Percentiles rank a stretch among this genome's conserved stretches.
phyloP scores from a whole-genome alignment of 2,797 vertebrate genomes.

The Linurgus olivaceus region DNA sequence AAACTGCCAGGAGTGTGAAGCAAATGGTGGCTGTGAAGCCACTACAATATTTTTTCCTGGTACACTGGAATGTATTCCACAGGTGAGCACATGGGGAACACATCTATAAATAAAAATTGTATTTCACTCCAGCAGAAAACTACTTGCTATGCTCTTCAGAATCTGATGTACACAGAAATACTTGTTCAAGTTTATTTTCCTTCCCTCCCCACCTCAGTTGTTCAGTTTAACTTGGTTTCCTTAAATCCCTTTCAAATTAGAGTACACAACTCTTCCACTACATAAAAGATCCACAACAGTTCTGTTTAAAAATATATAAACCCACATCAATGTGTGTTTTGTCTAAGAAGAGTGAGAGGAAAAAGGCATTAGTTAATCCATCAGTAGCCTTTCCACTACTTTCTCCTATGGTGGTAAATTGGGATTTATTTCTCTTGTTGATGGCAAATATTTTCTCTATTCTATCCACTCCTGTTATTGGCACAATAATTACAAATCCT shows the following conservation, averaged over 20 bases:
- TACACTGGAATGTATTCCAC: neutral
- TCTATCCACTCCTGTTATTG: neutral
- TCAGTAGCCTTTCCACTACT: neutral
- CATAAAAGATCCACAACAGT: neutral
- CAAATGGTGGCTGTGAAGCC: constrained; percentile 31
- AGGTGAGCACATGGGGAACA: neutral
- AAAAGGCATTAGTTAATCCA: neutral
- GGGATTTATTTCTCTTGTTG: constrained; percentile 15
- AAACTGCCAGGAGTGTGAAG: neutral
- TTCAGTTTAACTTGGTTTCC: neutral
- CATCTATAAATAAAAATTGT: neutral
- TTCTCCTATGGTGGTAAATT: neutral
- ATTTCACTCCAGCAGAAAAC: neutral
- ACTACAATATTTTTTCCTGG: neutral
- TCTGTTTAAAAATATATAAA: constrained; percentile 5
- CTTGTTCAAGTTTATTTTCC: neutral
- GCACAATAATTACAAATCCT: constrained; percentile 16
- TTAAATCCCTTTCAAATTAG: neutral
- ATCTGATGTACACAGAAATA: neutral
- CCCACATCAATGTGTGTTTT: neutral
- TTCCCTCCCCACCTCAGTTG: neutral
- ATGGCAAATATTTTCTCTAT: neutral
- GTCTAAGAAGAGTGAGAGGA: neutral
- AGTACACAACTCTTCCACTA: neutral
- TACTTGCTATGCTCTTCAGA: neutral